phyloP scores from a whole-genome alignment of 2,888 invertebrate species.

The Brachyptera putata region DNA sequence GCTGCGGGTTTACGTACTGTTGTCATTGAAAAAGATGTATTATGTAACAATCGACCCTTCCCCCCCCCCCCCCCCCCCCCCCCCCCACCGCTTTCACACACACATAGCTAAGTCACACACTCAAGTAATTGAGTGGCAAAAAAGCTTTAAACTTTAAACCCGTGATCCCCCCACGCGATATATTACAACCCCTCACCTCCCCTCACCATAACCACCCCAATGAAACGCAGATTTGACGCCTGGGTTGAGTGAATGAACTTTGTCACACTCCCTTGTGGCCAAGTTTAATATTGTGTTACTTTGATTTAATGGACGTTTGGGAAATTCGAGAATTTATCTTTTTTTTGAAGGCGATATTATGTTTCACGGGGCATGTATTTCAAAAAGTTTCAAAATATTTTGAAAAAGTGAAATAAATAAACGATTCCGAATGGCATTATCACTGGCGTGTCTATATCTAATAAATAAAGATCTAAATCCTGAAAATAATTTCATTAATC shows the following conservation, averaged over 20 bases:
- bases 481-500: too few species aligned
- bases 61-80: too few species aligned
- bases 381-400: too few species aligned
- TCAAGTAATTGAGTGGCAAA: slow-evolving; percentile 18
- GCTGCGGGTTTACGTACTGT: background rate
- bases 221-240: background rate
- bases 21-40: slow-evolving; percentile 3
- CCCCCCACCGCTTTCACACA: too few species aligned
- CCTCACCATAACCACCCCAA: background rate
- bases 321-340: background rate
- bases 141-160: slow-evolving; percentile 20
- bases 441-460: too few species aligned
- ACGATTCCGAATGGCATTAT: too few species aligned
- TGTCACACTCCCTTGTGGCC: slow-evolving; percentile 15
- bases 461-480: too few species aligned
- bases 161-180: slow-evolving; percentile 3
- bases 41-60: slow-evolving; percentile 9
- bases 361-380: too few species aligned
- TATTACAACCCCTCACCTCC: background rate
- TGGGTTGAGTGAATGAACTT: slow-evolving; percentile 11
- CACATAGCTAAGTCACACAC: too few species aligned
- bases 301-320: slow-evolving; percentile 14
- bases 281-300: slow-evolving; percentile 6
- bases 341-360: too few species aligned
- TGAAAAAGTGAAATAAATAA: too few species aligned